Conservation (phyloP, 2,113 vertebrate genomes). For the Lates calcarifer region DNA sequence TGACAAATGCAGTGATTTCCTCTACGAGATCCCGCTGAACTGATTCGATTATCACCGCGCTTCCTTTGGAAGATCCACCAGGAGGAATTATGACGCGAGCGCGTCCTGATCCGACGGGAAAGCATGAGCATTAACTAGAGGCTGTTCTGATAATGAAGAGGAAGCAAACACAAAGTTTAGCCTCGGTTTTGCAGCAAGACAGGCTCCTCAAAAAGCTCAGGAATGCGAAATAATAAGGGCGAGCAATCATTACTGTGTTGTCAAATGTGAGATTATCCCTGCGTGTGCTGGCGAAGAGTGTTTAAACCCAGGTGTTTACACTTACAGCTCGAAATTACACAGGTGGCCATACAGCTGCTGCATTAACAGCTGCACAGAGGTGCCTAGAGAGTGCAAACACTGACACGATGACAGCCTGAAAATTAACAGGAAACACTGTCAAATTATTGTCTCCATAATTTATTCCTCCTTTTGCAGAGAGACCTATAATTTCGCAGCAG, state of each 20-base stretch:
- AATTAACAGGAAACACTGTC: neutral
- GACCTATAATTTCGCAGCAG: neutral
- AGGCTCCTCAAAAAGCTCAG: too few species aligned
- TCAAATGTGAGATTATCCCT: neutral
- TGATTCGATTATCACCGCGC: conserved; percentile 48
- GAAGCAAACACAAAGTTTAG: neutral
- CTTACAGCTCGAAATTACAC: neutral
- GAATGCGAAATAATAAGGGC: neutral
- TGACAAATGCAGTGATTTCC: conserved; percentile 61
- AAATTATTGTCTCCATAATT: conserved; percentile 13
- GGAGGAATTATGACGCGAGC: conserved; percentile 5
- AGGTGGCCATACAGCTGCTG: neutral
- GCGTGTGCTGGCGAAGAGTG: neutral
- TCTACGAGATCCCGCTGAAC: conserved; percentile 24
- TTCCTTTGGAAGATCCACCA: conserved; percentile 39
- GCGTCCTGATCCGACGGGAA: neutral
- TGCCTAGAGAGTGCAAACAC: neutral
- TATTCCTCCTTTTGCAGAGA: conserved; percentile 19
- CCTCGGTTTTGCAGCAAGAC: neutral
- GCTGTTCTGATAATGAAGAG: neutral
- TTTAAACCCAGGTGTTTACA: conserved; percentile 12
- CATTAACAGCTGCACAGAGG: neutral
- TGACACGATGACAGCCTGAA: neutral
- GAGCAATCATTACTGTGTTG: neutral
- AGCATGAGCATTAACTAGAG: neutral